phyloP scores from a whole-genome alignment of 1,140 invertebrate species.

The Parapsyche elsis region DNA sequence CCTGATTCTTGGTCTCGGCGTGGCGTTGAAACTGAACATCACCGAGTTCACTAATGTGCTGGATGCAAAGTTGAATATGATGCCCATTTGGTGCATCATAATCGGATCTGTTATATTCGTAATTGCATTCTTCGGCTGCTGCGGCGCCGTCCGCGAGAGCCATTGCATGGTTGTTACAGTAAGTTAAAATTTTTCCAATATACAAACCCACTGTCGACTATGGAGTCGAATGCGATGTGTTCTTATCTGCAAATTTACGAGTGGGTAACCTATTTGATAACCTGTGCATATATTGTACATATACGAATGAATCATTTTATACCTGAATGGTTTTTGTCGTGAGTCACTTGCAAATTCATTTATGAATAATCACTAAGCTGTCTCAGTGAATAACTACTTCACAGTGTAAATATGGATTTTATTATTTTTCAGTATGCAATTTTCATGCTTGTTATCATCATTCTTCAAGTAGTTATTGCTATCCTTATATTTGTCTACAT shows the following conservation, averaged over 20 bases:
- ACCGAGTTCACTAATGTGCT: conserved; percentile 65
- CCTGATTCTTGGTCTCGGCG: conserved; percentile 70
- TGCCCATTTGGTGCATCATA: conserved; percentile 76
- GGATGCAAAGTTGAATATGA: conserved; percentile 66
- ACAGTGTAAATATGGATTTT: no score
- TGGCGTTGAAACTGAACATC: conserved; percentile 68
- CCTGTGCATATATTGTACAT: no score
- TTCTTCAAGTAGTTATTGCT: conserved; percentile 73
- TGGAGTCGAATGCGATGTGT: no score
- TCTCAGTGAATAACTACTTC: no score
- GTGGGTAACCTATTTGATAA: no score
- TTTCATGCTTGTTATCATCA: conserved; percentile 72
- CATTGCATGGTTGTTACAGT: conserved; percentile 86
- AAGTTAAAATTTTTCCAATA: no score
- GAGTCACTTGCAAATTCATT: no score
- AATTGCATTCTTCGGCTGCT: conserved; percentile 87
- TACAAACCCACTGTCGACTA: no score
- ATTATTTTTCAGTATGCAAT: conserved; percentile 71
- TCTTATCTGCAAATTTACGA: no score
- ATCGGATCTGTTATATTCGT: conserved; percentile 79
- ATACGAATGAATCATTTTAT: no score
- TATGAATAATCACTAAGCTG: no score
- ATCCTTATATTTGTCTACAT: conserved; percentile 70
- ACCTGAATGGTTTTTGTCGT: no score
- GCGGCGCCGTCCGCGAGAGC: conserved; percentile 84